Evolutionary conservation across 2,113 vertebrate genomes (phyloP), one percentile per base, ranked within the genome.

Genomic region (Eleginops maclovinus): DNA sequence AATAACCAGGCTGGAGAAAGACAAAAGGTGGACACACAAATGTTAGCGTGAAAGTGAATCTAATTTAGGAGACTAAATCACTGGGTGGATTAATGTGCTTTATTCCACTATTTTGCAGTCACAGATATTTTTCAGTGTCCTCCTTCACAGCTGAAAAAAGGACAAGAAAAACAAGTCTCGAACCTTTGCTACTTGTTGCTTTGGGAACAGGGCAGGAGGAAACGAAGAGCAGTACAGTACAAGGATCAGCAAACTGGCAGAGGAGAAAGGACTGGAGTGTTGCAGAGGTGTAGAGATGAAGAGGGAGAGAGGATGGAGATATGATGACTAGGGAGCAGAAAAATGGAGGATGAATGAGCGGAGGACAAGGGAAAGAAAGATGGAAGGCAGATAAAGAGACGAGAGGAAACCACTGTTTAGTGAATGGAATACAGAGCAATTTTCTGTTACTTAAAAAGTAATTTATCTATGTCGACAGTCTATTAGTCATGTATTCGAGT

Each of bases 381-480:
- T 41, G 13, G 55, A 69, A 77, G 72, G 76, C 64, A 53, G 72
- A 82, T 59, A 66, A 74, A 84, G 60, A 75, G 83, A 82, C 50
- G 72, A 85, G 74, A 84, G 87, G 91, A 91, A 93, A 91, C 90
- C 79, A 83, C 83, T 86, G 89, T 87, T 91, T 82, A 90, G 79
- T 80, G 87, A 87, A 91, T 90, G 85, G 86, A 93, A 91, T 88
- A 84, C 82, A 55, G 86, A 87, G 90, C 92, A 93, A 94, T 94
- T 93, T 94, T 93, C 87, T 91, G 86, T 93, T 89, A 87, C 91
- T 94, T 93, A 93, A 93, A 94, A 91, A 91, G 92, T 89, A 46
- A 92, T 94, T 92, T 93, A 93, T 94, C 94, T 91, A 85, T 86
- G 91, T 91, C 88, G 88, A 93, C 93, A 93, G 91, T 89, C 92